Evolutionary conservation across 2,888 invertebrate genomes (phyloP), one percentile per base, ranked within the genome.

Genomic region (Leucophora obtusa): DNA sequence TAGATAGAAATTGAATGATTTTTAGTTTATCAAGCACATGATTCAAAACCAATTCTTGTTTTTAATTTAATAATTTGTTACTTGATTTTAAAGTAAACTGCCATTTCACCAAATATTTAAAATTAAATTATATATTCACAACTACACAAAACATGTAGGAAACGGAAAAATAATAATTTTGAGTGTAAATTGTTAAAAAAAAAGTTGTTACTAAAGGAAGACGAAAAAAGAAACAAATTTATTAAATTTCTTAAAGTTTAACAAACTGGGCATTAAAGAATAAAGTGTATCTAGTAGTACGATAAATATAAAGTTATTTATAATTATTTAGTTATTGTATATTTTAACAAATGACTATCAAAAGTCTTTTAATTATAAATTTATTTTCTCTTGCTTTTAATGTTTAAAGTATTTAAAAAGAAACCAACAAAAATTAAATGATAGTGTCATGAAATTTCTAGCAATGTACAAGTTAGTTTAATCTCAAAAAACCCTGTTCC

Each of bases 1-100:
- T 60, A 75, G 33, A 38, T 43, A 15, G 28, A 33, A 35, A 11
- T 21, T 18, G 9, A 18, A 56, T 17, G 24, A 47, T 69, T 56
- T 71, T 62, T 47, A 47, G 21, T 54, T 59, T 53, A 17, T 18
- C 18, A 54, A 54, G 58, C 50, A 18, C n/a, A 59, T 9, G 11
- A 50, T 47, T 53, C n/a, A 38, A 38, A 7, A 60, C 9, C 24
- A 59, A 58, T 15, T 14, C 58, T 28, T 58, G 11, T 65, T 76
- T 70, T 43, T 28, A 1, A 58, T 33, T 58, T 14, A n/a, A 56
- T 60, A 28, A 65, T 59, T 75, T 77, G 73, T 79, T 65, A 53
- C 70, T 71, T 70, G 53, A 56, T 76, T 79, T 82, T 63, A 82
- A 84, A 77, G 81, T 81, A 83, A 83, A 83, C 83, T 83, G 83